phyloP scores from a whole-genome alignment of 2,888 invertebrate species.

The Himalopsyche kuldschensis region DNA sequence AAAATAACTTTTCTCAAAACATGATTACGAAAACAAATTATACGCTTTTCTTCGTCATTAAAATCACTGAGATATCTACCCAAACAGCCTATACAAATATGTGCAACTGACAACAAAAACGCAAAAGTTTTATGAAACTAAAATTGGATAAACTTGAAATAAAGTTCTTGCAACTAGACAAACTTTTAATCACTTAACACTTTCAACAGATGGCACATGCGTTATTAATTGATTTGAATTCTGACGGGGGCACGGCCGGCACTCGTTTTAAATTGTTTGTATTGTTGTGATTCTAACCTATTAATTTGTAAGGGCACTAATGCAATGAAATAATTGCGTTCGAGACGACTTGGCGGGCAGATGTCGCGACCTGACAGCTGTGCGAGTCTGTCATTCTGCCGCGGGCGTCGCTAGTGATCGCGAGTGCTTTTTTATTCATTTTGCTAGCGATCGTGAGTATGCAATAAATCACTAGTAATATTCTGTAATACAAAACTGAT shows the following conservation, averaged over 20 bases:
- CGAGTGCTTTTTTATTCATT: not conserved
- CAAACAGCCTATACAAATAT: not conserved
- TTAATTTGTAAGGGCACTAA: conserved; percentile 24
- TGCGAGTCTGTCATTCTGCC: conserved; percentile 3
- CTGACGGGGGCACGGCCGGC: conserved; percentile 1
- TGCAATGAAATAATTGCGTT: conserved; percentile 22
- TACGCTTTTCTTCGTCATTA: not conserved
- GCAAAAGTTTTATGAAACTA: conserved; percentile 23
- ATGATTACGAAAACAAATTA: conserved; percentile 12
- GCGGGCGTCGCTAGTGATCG: conserved; percentile 10
- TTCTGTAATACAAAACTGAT: not conserved
- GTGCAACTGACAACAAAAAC: conserved; percentile 6
- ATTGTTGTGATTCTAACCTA: conserved; percentile 23
- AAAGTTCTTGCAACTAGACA: conserved; percentile 11
- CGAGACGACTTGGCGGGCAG: conserved; percentile 20
- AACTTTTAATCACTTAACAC: conserved; percentile 16
- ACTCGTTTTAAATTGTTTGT: conserved; percentile 12
- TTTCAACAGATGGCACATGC: not conserved
- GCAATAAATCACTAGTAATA: not conserved
- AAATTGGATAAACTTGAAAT: conserved; percentile 19
- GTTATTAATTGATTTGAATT: not conserved
- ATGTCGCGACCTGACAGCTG: conserved; percentile 21
- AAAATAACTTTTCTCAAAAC: conserved; percentile 26
- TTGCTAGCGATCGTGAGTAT: not conserved
- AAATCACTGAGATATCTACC: not conserved